These are phyloP conservation scores for Sebastes minor DNA, from an alignment of 2,797 vertebrate genomes.

Conservation along the genomic window DNA sequence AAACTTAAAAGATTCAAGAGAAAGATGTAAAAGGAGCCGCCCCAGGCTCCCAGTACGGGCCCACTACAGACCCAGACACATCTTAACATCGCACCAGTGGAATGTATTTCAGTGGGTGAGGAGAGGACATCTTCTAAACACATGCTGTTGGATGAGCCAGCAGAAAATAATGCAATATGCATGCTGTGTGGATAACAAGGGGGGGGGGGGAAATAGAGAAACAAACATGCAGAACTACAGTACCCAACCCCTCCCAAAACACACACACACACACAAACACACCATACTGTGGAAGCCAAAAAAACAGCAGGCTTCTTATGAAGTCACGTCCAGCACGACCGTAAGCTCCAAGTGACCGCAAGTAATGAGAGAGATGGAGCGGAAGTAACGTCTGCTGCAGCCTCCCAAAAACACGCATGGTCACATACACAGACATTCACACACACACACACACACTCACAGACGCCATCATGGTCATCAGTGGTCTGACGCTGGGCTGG, in stretches of 20 bases:
- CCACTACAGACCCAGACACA: conserved; percentile 30
- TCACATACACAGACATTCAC: conserved; percentile 16
- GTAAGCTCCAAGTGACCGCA: conserved; percentile 72
- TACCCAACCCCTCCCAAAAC: neutral
- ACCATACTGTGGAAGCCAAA: conserved; percentile 51
- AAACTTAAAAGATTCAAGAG: conserved; percentile 66
- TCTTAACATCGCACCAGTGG: conserved; percentile 51
- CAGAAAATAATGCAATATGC: conserved; percentile 54
- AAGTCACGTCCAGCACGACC: conserved; percentile 63
- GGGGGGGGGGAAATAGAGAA: neutral
- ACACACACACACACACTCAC: neutral
- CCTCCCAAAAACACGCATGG: conserved; percentile 49
- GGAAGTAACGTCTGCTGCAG: conserved; percentile 65
- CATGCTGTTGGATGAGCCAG: conserved; percentile 52
- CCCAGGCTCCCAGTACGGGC: conserved; percentile 34
- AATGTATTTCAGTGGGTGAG: conserved; percentile 50
- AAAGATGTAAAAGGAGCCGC: conserved; percentile 43
- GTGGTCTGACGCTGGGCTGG: conserved; percentile 24
- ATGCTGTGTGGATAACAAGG: conserved; percentile 54
- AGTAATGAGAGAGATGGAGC: conserved; percentile 74
- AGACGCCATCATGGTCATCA: conserved; percentile 23
- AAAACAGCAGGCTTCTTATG: conserved; percentile 52
- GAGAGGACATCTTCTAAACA: conserved; percentile 50
- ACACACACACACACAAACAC: conserved; percentile 7
- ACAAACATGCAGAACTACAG: conserved; percentile 34